Base-by-base conservation (phyloP, 2,888 invertebrate genomes). In the Conistra vaccinii region DNA sequence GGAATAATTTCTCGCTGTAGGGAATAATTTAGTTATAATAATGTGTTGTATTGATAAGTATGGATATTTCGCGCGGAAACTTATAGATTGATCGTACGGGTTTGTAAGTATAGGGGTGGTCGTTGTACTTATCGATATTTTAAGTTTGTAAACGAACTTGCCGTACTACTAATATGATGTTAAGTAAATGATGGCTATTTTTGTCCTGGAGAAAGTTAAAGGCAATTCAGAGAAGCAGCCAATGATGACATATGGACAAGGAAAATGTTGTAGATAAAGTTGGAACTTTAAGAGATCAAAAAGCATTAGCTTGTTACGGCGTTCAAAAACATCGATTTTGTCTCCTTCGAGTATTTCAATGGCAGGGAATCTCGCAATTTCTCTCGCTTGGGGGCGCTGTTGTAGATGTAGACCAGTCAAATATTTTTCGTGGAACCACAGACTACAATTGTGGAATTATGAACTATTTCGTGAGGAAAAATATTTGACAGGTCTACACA, bases 1-100 rank as follows among this genome's bases (percentile, higher is more conserved):
- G 55, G 23, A 75, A 55, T 84, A 69, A 72, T 76, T 61, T 76
- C 57, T 63, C 65, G 66, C 85, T 76, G 72, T 84, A 35, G 81
- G 85, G 72, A 81, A 68, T 68, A 82, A 76, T 82, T 82, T 73
- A 65, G 72, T 81, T 72, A 60, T 72, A 84, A 82, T 81, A 76
- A 48, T 73, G 72, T 76, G 72, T 60, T 72, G 71, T 69, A 72
- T 76, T 76, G 71, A 69, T 72, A 84, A 62, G 57, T 69, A 75
- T 72, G 51, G 65, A 80, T 69, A 73, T 58, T 58, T 62, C 14
- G 57, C 63, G 45, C 45, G 29, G 42, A 67, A 63, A 69, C 55
- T 68, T 63, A 60, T 63, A 69, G 76, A 81, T 63, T 58, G 45
- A 69, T 69, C 39, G 60, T 48, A 42, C 57, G 29, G 1, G 39